Evolutionary conservation across 1,140 invertebrate genomes (phyloP), one percentile per base, ranked within the genome.

Genomic region (Pantala flavescens): DNA sequence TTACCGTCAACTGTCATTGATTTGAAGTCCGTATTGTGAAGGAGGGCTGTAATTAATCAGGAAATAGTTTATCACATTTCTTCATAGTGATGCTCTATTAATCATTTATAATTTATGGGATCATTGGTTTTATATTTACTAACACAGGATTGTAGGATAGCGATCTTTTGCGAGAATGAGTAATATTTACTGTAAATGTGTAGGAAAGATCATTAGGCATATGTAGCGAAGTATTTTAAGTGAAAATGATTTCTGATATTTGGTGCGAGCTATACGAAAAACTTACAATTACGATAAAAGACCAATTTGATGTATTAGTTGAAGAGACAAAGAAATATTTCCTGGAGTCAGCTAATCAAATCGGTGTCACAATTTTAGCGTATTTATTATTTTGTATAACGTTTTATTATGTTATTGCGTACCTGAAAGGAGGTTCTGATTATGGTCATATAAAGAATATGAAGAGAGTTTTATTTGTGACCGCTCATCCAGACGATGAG

Each of bases 401-500:
- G 12, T 63, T 63, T 63, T 63, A 63, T 63, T 63, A 63, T 63
- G n/a, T 63, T 19, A 19, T 21, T 63, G 49, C 49, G 16, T 63
- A 63, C 49, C 16, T 63, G 14, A 63, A 21, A 63, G 49, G 49
- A 16, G n/a, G 49, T 16, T 63, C 49, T 21, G 49, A 63, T 14
- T 21, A 21, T 63, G 49, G 49, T 21, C 49, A 63, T 12, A 16
- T 63, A 16, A 63, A 63, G n/a, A 63, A 63, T 63, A 21, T 63
- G 49, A 63, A 82, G 19, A 83, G 91, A 78, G 86, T 96, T 49
- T 82, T 98, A 21, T 81, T 98, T 43, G 88, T 98, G 0, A 93
- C 88, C 16, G 95, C 96, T 24, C 97, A 99, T 86, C 97, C 97
- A 11, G 97, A 98, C 83, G 95, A 97, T 81, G 97, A 99, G 82